Base-by-base conservation (phyloP, 1,140 invertebrate species). In the Solenopsis invicta region DNA sequence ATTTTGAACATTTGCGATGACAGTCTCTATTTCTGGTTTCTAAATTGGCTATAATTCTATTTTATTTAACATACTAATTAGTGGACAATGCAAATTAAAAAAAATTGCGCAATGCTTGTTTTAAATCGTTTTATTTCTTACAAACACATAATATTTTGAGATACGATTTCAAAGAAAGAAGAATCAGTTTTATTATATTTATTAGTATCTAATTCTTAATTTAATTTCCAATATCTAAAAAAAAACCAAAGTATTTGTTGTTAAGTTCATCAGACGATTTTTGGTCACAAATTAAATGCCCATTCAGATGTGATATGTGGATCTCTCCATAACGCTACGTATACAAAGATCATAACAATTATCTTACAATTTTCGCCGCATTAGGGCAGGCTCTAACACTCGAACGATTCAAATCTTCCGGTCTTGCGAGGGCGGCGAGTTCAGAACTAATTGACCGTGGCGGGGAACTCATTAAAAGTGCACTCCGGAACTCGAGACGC, bases 391-490 rank as follows among this genome's bases (percentile, higher is more conserved):
- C 45, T 75, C 41, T 61, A 84, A 75, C 50, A 72, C 24, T 67
- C n/a, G 34, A 64, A 61, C 41, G 61, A 72, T 82, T 56, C 86
- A 64, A 88, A 89, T 89, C 88, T 86, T 86, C 50, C 81, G 12
- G 62, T 48, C 29, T 67, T 61, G 37, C 61, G 67, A 72, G 48
- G 66, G 56, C 77, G 56, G 50, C 71, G 21, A 88, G 88, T 89
- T 91, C 88, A 86, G 85, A 90, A 90, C 90, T 93, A 93, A 94
- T 93, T 93, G 93, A 94, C 93, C 92, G 89, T 89, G 89, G 87
- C 88, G 76, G 90, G 85, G 90, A 92, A 93, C 93, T 93, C 93
- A 92, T 94, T 94, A 94, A 92, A 92, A 93, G 91, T 84, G 87
- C 88, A 85, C 88, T 67, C 86, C 72, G 90, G 91, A 93, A 93